Percentiles rank a stretch among this genome's conserved stretches.
phyloP scores from a whole-genome alignment of 2,113 vertebrate species.

The Antidorcas marsupialis region DNA sequence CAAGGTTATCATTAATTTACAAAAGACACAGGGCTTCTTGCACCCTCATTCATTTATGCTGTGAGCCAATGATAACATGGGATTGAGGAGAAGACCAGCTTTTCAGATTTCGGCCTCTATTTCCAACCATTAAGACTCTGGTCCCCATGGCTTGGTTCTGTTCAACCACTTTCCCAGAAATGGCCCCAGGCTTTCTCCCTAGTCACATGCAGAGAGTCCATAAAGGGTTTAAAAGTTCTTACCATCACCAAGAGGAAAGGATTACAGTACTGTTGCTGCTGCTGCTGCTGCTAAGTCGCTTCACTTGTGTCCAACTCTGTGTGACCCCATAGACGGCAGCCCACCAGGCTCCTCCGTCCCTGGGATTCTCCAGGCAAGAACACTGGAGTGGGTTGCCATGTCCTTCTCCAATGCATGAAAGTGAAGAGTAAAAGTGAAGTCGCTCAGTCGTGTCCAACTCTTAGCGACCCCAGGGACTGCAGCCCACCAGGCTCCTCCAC shows the following conservation, averaged over 20 bases:
- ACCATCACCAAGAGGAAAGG: background rate
- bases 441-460: too few species aligned
- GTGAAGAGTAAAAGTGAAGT: too few species aligned
- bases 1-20: background rate
- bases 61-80: background rate
- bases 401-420: too few species aligned
- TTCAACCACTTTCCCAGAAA: background rate
- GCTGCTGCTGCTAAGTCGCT: too few species aligned
- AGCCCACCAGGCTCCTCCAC: too few species aligned
- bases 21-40: background rate
- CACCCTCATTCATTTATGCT: background rate
- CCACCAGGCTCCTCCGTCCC: too few species aligned
- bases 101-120: background rate
- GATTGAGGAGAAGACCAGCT: background rate
- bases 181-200: background rate
- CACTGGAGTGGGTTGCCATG: too few species aligned
- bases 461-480: too few species aligned
- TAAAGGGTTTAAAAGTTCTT: background rate
- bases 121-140: background rate
- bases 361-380: too few species aligned
- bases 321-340: too few species aligned
- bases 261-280: background rate
- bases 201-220: background rate
- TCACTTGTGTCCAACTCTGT: too few species aligned
- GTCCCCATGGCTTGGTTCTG: background rate